Conservation (phyloP, 1,140 invertebrate genomes). For the Doryteuthis pealeii region DNA sequence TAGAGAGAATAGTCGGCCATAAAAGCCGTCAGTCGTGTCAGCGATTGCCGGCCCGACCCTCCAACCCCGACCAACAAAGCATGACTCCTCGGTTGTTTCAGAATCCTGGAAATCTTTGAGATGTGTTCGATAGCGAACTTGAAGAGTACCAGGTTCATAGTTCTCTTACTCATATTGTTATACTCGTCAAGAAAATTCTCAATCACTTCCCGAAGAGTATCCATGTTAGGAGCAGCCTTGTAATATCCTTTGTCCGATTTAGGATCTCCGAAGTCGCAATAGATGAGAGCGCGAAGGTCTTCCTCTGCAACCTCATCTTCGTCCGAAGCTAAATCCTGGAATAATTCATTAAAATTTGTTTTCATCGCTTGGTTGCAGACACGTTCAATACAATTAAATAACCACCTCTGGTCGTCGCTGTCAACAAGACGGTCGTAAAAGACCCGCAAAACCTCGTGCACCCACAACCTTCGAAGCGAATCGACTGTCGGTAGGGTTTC, state of each 20-base stretch:
- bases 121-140: slow-evolving; percentile 67
- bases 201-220: slow-evolving; percentile 79
- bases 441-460: slow-evolving; percentile 88
- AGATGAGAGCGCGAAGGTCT: slow-evolving; percentile 84
- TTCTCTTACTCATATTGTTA: slow-evolving; percentile 95
- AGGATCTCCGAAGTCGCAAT: slow-evolving; percentile 93
- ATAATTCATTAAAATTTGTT: slow-evolving; percentile 64
- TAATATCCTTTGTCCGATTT: slow-evolving; percentile 88
- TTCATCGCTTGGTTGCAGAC: slow-evolving; percentile 60
- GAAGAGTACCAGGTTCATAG: slow-evolving; percentile 95
- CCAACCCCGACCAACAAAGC: slow-evolving; percentile 60
- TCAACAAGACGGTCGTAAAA: slow-evolving; percentile 92
- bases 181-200: slow-evolving; percentile 89
- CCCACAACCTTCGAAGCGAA: slow-evolving; percentile 89
- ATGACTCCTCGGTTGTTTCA: slow-evolving; percentile 60
- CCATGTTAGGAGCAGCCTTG: slow-evolving; percentile 82
- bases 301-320: slow-evolving; percentile 67
- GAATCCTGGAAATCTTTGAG: slow-evolving; percentile 59
- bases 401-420: slow-evolving; percentile 76
- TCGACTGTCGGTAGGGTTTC: slow-evolving; percentile 84
- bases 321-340: slow-evolving; percentile 63
- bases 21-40: slow-evolving; percentile 58
- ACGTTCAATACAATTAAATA: slow-evolving; percentile 67
- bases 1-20: slow-evolving; percentile 61
- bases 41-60: slow-evolving; percentile 60